phyloP scores from a whole-genome alignment of 2,113 vertebrate genomes.

The Pelecanoides urinatrix region DNA sequence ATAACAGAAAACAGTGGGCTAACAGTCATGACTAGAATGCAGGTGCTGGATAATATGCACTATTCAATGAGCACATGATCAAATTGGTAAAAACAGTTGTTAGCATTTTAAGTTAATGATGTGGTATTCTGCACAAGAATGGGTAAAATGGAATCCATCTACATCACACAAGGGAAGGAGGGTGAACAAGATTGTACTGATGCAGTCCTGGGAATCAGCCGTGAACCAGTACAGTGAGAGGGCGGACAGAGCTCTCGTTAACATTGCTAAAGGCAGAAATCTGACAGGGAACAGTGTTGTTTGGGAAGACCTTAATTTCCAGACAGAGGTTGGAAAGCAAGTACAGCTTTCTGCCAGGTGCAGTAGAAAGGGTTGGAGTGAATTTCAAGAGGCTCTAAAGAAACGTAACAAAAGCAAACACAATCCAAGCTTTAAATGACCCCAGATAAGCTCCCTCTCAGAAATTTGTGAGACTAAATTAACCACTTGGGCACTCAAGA shows the following conservation, averaged over 20 bases:
- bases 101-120: neutral
- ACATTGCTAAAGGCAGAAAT: conserved; percentile 3
- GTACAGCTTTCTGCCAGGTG: conserved; percentile 37
- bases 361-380: conserved; percentile 31
- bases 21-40: neutral
- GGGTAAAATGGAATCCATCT: neutral
- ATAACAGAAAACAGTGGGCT: neutral
- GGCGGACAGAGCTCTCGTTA: neutral
- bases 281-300: neutral
- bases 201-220: neutral
- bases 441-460: neutral
- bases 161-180: neutral
- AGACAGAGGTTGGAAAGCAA: conserved; percentile 8
- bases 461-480: conserved; percentile 23
- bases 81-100: neutral
- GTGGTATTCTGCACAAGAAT: neutral
- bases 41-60: neutral
- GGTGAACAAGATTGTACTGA: neutral
- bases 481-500: conserved; percentile 9
- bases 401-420: conserved; percentile 35
- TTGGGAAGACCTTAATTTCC: conserved; percentile 18
- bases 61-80: neutral
- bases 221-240: neutral
- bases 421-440: neutral
- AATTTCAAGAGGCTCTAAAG: conserved; percentile 23